Base-by-base conservation (phyloP, 2,888 invertebrate genomes). In the Arge pagana region DNA sequence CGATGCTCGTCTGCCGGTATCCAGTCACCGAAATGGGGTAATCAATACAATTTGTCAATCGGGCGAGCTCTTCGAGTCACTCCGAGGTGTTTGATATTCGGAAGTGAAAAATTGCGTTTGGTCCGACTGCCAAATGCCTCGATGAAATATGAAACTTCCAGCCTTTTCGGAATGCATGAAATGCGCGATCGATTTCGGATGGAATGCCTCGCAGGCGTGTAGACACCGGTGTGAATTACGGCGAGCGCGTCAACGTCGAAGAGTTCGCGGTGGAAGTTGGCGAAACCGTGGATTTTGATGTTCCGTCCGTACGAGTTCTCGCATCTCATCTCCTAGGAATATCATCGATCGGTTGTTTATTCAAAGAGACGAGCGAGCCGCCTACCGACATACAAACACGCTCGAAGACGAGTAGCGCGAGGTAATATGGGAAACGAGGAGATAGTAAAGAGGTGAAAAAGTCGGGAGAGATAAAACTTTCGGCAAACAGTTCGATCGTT, bases 291-390 rank as follows among this genome's bases (percentile, higher is more conserved):
- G 28, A 26, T n/a, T n/a, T 26, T 8, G 10, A 26, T 26, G 28
- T 26, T 26, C n/a, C 8, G 8, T 26, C n/a, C 28, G n/a, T 8
- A 3, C 10, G 28, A 3, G 28, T 2, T 26, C 28, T n/a, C n/a
- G 28, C 28, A 26, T 26, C 2, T n/a, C 28, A n/a, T 10, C 8
- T 26, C 15, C 7, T 16, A 35, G 15, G 1, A 4, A 28, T n/a
- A 28, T 13, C 58, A 62, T 64, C 63, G 66, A 67, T 65, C 64
- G 63, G 65, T 71, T 70, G 66, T 71, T 71, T 70, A 71, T 69
- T 67, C 4, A 35, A 16, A 13, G 35, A 5, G 18, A 3, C 7
- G 4, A 58, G 48, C 19, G 45, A 52, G 19, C 37, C n/a, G 18
- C 3, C 4, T 31, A 31, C 4, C 4, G 10, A 31, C n/a, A 6